Base-by-base conservation (phyloP, 2,113 vertebrate genomes). In the Phalacrocorax pelagicus region DNA sequence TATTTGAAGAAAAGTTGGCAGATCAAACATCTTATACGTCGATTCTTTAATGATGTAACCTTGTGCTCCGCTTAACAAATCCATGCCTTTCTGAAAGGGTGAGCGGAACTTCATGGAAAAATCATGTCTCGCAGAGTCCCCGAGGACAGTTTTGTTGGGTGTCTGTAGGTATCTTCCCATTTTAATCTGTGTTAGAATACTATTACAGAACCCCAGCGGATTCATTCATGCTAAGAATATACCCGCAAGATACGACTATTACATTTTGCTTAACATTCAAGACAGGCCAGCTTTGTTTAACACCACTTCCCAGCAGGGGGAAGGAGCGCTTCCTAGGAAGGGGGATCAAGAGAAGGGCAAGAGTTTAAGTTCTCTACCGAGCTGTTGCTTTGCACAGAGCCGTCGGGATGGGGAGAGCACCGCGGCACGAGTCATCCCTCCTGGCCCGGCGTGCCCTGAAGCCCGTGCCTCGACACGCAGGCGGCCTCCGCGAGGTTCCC, bases 91-190 rank as follows among this genome's bases (percentile, higher is more conserved):
- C 61, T 13, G n/a, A 49, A 36, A 69, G 55, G 55, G 4, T 2
- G 22, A 2, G 15, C 4, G 83, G 47, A 32, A 42, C 34, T 30
- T 7, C 40, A 49, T 20, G 55, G 62, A 36, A 55, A 55, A 55
- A 30, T 19, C 77, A 13, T 3, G 7, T 24, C 83, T 75, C 4
- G 7, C 46, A 12, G 38, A 12, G 62, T 3, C 55, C 61, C 49
- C 0, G 5, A 36, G 54, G 54, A n/a, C 24, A 19, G 7, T 4
- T 9, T 6, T 18, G 27, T 38, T 3, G 12, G 38, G 61, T 11
- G 12, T n/a, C 52, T 40, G 3, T 12, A 26, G 42, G 34, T 16
- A 30, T 12, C 44, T 65, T 32, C n/a, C 29, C 26, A 4, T 29
- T 78, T 44, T 15, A 46, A 40, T 40, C 36, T 26, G 2, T 26